Conservation (phyloP, 1,140 invertebrate species). For the Heliconius hewitsoni region DNA sequence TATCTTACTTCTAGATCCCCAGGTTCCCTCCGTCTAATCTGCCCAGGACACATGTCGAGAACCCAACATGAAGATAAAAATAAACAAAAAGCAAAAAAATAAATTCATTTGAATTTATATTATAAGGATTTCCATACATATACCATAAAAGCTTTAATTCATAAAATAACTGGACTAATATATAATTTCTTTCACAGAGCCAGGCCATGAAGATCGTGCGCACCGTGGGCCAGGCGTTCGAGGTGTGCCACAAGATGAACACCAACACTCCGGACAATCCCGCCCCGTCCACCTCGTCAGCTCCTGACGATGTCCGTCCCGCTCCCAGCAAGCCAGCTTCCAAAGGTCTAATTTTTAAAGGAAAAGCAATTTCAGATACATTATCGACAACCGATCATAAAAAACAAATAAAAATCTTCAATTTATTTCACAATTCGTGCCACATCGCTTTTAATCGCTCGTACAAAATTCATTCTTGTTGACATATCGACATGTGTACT, state of each 20-base stretch:
- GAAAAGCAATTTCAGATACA: neutral
- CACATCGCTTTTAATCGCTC: neutral
- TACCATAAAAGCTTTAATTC: too few species aligned
- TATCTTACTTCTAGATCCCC: too few species aligned
- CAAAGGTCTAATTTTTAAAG: slow-evolving; percentile 53
- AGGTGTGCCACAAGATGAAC: slow-evolving; percentile 98
- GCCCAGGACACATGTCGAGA: too few species aligned
- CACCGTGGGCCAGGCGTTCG: slow-evolving; percentile 99
- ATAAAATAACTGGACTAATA: too few species aligned
- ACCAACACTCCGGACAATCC: slow-evolving; percentile 66
- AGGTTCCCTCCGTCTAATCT: neutral
- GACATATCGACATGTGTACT: neutral
- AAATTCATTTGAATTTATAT: too few species aligned
- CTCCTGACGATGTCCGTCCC: slow-evolving; percentile 49
- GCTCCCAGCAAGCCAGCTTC: slow-evolving; percentile 50
- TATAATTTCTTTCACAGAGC: slow-evolving; percentile 84
- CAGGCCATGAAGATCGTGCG: slow-evolving; percentile 98
- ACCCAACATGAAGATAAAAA: too few species aligned
- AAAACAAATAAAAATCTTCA: neutral
- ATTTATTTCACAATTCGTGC: neutral
- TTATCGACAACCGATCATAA: neutral
- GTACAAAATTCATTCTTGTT: neutral
- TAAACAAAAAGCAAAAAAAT: too few species aligned
- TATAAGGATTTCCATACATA: too few species aligned
- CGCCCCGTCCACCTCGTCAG: slow-evolving; percentile 65